Conservation (phyloP, 2,113 vertebrate species). For the Mirza zaza region DNA sequence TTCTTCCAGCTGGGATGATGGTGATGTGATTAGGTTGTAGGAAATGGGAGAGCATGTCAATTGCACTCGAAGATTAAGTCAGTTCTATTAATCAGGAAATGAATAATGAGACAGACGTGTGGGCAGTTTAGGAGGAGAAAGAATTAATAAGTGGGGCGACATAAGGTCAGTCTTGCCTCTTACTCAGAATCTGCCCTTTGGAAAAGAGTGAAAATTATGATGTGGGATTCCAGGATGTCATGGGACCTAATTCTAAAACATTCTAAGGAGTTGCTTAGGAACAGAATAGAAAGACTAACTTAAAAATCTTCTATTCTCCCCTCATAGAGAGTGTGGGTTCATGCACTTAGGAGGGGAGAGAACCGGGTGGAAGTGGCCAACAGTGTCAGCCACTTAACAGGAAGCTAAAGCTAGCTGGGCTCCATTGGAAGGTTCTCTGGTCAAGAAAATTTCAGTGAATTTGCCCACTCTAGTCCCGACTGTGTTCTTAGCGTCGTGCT, state of each 20-base stretch:
- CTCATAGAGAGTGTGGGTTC: neutral
- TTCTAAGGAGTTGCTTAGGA: neutral
- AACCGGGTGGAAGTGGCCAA: neutral
- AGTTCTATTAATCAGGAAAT: constrained; percentile 53
- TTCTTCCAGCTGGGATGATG: constrained; percentile 26
- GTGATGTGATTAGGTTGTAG: constrained; percentile 23
- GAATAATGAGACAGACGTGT: constrained; percentile 59
- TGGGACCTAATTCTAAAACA: neutral
- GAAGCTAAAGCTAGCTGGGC: neutral
- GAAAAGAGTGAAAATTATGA: constrained; percentile 3
- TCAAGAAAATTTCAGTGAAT: neutral
- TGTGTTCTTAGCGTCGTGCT: neutral
- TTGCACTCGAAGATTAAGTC: constrained; percentile 60
- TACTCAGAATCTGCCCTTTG: neutral
- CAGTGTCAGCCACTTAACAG: neutral
- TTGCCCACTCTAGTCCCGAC: neutral
- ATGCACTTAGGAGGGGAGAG: neutral
- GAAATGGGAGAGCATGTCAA: constrained; percentile 23
- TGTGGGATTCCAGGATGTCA: neutral
- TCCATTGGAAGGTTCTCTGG: neutral
- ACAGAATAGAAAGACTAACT: neutral
- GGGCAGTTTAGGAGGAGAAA: constrained; percentile 60
- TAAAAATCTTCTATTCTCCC: neutral
- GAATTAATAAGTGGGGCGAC: constrained; percentile 27
- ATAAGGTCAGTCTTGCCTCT: neutral